Percentiles rank a stretch among this genome's conserved stretches.
phyloP scores from a whole-genome alignment of 2,888 invertebrate genomes.

The Agrochola lychnidis region DNA sequence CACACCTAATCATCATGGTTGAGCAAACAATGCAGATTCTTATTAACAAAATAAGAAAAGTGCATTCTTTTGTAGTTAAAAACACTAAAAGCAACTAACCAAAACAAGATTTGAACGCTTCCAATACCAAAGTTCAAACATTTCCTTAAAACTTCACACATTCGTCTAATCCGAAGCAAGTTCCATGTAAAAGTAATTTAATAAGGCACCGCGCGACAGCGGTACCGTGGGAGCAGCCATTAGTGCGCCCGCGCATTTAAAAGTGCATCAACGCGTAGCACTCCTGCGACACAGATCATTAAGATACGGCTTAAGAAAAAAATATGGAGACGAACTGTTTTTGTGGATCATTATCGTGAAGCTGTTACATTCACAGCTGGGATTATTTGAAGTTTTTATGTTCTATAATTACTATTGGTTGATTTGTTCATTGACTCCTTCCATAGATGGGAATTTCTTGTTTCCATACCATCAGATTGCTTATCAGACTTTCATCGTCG shows the following conservation, averaged over 20 bases:
- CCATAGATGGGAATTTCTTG: slow-evolving; percentile 29
- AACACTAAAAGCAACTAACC: slow-evolving; percentile 3
- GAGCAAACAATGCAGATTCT: not conserved
- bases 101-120: not conserved
- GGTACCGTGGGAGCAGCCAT: slow-evolving; percentile 76
- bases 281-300: slow-evolving; percentile 72
- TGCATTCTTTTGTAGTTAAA: not conserved
- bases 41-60: not conserved
- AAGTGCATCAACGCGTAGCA: slow-evolving; percentile 76
- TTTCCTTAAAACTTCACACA: slow-evolving; percentile 52
- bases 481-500: slow-evolving; percentile 21
- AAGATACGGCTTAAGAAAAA: slow-evolving; percentile 71
- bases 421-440: slow-evolving; percentile 18
- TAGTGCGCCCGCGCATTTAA: slow-evolving; percentile 77
- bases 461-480: slow-evolving; percentile 7
- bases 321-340: slow-evolving; percentile 64
- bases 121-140: slow-evolving; percentile 23
- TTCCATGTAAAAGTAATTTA: slow-evolving; percentile 71
- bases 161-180: slow-evolving; percentile 52
- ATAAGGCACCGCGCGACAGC: slow-evolving; percentile 67
- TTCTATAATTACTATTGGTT: slow-evolving; percentile 26
- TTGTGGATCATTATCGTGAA: slow-evolving; percentile 59
- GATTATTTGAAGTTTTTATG: slow-evolving; percentile 49
- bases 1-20: not conserved
- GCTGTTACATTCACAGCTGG: slow-evolving; percentile 37